Conservation (phyloP, 2,888 invertebrate genomes). For the Drosophila eohydei region DNA sequence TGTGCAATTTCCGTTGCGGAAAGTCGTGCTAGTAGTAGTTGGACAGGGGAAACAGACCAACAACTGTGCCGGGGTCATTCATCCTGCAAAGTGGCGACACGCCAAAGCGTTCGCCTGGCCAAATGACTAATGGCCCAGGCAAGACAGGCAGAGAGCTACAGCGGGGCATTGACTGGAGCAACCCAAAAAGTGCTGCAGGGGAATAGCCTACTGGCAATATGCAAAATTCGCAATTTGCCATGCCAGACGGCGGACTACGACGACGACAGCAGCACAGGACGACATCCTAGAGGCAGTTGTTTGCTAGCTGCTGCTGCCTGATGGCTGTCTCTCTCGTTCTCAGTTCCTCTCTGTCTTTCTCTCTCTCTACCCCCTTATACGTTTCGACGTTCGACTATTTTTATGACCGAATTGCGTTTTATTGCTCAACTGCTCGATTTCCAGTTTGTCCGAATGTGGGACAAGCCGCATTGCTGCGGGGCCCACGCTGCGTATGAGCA, state of each 20-base stretch:
- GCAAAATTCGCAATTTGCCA: conserved; percentile 79
- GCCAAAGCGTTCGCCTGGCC: conserved; percentile 66
- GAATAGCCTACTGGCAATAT: conserved; percentile 66
- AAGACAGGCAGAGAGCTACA: background rate
- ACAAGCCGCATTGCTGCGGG: conserved; percentile 26
- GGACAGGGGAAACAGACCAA: background rate
- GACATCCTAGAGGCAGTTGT: conserved; percentile 35
- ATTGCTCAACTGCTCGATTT: conserved; percentile 64
- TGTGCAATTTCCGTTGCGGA: conserved; percentile 71
- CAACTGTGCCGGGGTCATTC: conserved; percentile 72
- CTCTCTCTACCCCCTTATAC: conserved; percentile 36
- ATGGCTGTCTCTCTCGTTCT: background rate
- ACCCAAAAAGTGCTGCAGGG: conserved; percentile 37
- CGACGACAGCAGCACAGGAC: conserved; percentile 19
- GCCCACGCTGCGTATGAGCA: conserved; percentile 49
- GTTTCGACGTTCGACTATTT: conserved; percentile 72
- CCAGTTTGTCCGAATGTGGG: conserved; percentile 44
- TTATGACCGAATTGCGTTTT: conserved; percentile 82
- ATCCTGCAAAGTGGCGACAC: conserved; percentile 79
- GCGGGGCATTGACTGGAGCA: background rate
- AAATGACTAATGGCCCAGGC: conserved; percentile 70
- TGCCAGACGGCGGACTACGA: conserved; percentile 54
- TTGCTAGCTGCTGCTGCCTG: conserved; percentile 9
- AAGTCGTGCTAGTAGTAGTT: conserved; percentile 11
- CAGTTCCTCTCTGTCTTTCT: background rate